phyloP scores from a whole-genome alignment of 2,797 vertebrate species.

The Eulemur albifrons region DNA sequence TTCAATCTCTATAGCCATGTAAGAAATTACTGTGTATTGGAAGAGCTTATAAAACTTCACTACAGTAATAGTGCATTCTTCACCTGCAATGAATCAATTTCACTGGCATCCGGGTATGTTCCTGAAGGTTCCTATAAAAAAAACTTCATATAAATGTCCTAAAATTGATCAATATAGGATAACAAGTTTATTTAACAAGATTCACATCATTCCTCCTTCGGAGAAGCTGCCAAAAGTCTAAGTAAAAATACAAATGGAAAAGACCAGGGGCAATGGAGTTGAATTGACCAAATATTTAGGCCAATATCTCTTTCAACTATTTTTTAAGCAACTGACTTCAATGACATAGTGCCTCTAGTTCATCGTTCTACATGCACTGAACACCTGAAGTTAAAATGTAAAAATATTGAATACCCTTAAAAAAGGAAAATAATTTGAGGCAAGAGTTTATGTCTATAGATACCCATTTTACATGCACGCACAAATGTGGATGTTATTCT shows the following conservation, averaged over 20 bases:
- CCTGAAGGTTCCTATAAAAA: not conserved
- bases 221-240: conserved; percentile 9
- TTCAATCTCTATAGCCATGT: not conserved
- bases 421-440: not conserved
- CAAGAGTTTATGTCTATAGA: conserved; percentile 70
- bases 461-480: conserved; percentile 70
- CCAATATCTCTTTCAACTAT: not conserved
- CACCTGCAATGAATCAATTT: not conserved
- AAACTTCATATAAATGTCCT: not conserved
- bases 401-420: not conserved
- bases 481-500: conserved; percentile 74
- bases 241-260: not conserved
- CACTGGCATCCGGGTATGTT: not conserved
- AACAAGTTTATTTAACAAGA: not conserved
- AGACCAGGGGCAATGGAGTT: not conserved
- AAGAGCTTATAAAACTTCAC: not conserved
- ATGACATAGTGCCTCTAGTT: not conserved
- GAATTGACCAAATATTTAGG: not conserved
- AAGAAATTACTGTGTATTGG: not conserved
- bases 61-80: not conserved
- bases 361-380: not conserved
- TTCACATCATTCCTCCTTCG: not conserved
- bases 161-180: not conserved
- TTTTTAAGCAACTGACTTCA: not conserved
- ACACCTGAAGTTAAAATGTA: not conserved